Evolutionary conservation across 1,140 invertebrate species (phyloP), one percentile per base, ranked within the genome.

Genomic region (Drosophila ironensis): DNA sequence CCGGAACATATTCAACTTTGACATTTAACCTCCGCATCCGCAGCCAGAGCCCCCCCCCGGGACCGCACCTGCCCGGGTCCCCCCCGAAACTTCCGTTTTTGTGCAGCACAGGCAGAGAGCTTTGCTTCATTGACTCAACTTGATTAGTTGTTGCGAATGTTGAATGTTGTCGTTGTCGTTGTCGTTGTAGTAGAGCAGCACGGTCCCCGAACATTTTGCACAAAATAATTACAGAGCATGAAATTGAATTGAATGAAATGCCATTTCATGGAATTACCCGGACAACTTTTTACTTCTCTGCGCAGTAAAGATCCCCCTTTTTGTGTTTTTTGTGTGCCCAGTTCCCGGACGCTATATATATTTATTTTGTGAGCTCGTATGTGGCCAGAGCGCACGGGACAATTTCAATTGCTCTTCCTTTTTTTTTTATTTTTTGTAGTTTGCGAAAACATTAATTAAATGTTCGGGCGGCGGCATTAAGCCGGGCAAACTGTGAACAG

Each of bases 241-340:
- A 78, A 78, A 78, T 78, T 78, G 75, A 78, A 78, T 69, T 78
- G 56, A 78, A 78, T 78, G 63, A 61, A 77, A 76, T 72, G 74
- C 35, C 73, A 71, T 77, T 68, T 72, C 74, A 77, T 72, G 54
- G 60, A 74, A 75, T 75, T 69, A 60, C 71, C 72, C 45, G 64
- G 45, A 63, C 38, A 75, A 75, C 50, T 63, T 63, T 66, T 74
- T 59, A 41, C 53, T 60, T 46, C 44, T 22, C 6, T 24, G 2
- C 0, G 6, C 16, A 22, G 59, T 63, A 63, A 61, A 61, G 56
- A 40, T 60, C 35, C 38, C 17, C 12, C 27, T 35, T 6, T 16
- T 35, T 22, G 2, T 5, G n/a, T n/a, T 46, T 20, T 53, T 28
- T 56, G 14, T 20, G 37, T 27, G 6, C 11, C 30, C 8, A 8